Evolutionary conservation across 2,888 invertebrate species (phyloP), one percentile per base, ranked within the genome.

Genomic region (Spisula subtruncata): DNA sequence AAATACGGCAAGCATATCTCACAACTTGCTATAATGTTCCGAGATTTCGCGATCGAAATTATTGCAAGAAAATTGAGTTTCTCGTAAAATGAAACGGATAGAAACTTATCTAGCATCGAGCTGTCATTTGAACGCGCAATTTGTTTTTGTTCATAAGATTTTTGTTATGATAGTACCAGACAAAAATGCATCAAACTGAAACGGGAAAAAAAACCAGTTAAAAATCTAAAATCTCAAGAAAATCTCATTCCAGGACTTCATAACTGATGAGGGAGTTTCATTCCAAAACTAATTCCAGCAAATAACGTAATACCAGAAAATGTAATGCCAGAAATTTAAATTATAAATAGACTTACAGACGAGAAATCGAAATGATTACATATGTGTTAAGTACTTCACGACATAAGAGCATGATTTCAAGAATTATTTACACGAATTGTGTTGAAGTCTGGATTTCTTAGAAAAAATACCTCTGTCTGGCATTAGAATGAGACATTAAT

Each of bases 1-100:
- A 35, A 1, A 71, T n/a, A 75, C 75, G 32, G 35, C 32, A 10
- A 75, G 35, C 75, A 5, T 75, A 16, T 75, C 29, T 75, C 29
- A 75, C 12, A 16, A 32, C 1, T 10, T 4, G 1, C 32, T 18
- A 14, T 16, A 75, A 75, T 75, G 35, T 75, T 75, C 75, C 16
- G 1, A 75, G 35, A 75, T 75, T 35, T 75, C 75, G 29, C 75
- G 75, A 75, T 75, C 75, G 32, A 32, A 29, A 35, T 75, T 75
- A 75, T 75, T 32, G 75, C 75, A 75, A 75, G 75, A 75, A 75
- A 75, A 75, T 75, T 75, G 75, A 32, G 75, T 75, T 75, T 35
- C 75, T 75, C 75, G 75, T 75, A 75, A 75, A 75, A 75, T 75
- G 75, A 75, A 75, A 75, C 75, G 75, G 16, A 75, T 32, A 14